phyloP scores from a whole-genome alignment of 2,113 vertebrate species.

The Phalacrocorax pelagicus region DNA sequence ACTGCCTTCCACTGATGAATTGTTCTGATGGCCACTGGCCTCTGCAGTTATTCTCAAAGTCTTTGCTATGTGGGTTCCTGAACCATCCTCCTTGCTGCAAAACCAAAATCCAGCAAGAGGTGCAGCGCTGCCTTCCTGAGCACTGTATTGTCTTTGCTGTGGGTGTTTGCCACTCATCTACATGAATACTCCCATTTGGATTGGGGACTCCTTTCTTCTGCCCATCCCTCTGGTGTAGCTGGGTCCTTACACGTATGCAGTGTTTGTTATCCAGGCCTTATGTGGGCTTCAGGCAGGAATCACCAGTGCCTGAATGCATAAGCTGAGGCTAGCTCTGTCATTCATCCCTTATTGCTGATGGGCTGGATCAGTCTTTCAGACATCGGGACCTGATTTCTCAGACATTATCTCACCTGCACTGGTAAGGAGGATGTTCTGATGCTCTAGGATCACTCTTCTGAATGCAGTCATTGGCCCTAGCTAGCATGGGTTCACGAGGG shows the following conservation, averaged over 20 bases:
- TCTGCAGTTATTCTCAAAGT: background rate
- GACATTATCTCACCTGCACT: background rate
- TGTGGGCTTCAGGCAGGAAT: background rate
- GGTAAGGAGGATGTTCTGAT: background rate
- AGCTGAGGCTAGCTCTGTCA: background rate
- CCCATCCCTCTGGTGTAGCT: background rate
- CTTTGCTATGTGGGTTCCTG: background rate
- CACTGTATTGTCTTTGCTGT: background rate
- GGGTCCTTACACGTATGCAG: fast-evolving
- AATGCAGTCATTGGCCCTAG: too few species aligned
- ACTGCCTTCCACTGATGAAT: background rate
- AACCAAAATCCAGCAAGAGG: background rate
- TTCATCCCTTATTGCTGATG: background rate
- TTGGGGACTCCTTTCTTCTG: background rate
- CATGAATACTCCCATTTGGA: fast-evolving
- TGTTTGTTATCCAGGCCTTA: background rate
- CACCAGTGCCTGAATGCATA: fast-evolving
- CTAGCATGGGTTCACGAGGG: too few species aligned
- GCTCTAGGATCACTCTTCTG: background rate
- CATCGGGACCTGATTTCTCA: background rate
- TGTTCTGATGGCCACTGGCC: background rate
- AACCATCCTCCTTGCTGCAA: background rate
- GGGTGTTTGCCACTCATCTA: background rate
- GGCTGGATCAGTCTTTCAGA: background rate
- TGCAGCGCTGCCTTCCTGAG: background rate